phyloP scores from a whole-genome alignment of 2,888 invertebrate species.

The Rhimphoctona megacephalus region DNA sequence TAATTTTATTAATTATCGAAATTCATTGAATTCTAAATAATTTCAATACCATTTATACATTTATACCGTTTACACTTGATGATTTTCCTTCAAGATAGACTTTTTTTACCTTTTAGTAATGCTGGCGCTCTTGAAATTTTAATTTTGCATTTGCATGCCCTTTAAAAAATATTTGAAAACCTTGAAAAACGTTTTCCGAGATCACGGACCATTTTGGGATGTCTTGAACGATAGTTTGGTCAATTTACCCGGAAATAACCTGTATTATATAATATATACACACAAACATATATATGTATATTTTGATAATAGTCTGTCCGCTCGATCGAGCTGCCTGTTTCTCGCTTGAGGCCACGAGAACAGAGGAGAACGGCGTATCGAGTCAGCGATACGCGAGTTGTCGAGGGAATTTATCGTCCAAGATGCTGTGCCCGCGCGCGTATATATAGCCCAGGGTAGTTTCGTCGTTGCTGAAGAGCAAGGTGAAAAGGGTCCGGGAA shows the following conservation, averaged over 20 bases:
- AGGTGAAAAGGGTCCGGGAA: conserved; percentile 26
- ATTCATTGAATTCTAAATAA: too few relatives aligned
- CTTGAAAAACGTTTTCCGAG: neutral
- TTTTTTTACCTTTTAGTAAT: too few relatives aligned
- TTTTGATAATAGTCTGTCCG: conserved; percentile 53
- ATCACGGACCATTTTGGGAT: neutral
- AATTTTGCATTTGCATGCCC: too few relatives aligned
- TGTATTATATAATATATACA: conserved; percentile 6
- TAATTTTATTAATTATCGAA: too few relatives aligned
- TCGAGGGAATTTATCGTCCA: conserved; percentile 81
- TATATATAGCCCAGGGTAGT: conserved; percentile 73
- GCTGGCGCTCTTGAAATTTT: too few relatives aligned
- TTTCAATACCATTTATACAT: too few relatives aligned
- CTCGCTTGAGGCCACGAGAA: conserved; percentile 57
- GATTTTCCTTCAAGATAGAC: too few relatives aligned
- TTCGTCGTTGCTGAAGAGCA: conserved; percentile 47
- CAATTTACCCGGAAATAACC: conserved; percentile 12
- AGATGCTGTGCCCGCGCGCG: conserved; percentile 67
- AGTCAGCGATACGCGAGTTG: conserved; percentile 80
- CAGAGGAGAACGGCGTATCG: conserved; percentile 66
- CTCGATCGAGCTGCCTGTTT: conserved; percentile 66
- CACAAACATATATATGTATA: conserved; percentile 24
- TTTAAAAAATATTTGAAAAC: neutral
- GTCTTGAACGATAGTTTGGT: neutral
- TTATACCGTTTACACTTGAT: too few relatives aligned